Evolutionary conservation across 2,113 vertebrate species (phyloP).

Genomic region (Bambusicola thoracicus): DNA sequence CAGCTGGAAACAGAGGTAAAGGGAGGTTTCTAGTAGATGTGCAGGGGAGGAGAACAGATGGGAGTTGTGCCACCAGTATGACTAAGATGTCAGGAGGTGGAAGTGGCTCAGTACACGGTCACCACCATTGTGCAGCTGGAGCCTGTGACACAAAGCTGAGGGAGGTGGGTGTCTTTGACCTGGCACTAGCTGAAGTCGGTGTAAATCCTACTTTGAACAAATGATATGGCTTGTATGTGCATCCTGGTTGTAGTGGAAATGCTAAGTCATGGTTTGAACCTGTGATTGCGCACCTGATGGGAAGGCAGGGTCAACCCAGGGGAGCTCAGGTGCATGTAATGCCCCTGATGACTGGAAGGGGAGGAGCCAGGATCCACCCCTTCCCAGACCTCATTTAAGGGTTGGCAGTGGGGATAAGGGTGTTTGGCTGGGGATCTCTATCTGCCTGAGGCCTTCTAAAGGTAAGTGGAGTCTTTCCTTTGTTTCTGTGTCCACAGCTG

Average conservation of each 20-base stretch:
- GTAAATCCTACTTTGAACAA: neutral
- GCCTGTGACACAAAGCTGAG: neutral
- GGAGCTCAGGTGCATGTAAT: too few species aligned
- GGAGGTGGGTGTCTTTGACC: neutral
- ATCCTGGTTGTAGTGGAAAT: neutral
- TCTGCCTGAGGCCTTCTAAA: too few species aligned
- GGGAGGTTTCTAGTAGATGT: neutral
- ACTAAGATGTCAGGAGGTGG: neutral
- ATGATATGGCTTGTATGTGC: neutral
- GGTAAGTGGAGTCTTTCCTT: too few species aligned
- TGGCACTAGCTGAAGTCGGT: neutral
- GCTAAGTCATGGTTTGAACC: too few species aligned
- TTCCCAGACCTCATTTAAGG: too few species aligned
- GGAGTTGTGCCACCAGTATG: neutral
- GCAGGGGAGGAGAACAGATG: neutral
- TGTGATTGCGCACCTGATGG: too few species aligned
- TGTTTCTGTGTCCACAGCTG: too few species aligned
- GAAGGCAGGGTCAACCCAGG: too few species aligned
- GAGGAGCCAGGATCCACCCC: too few species aligned
- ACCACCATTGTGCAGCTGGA: neutral
- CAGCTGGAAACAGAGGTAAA: neutral
- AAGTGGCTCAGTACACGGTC: neutral
- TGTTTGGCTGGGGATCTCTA: too few species aligned
- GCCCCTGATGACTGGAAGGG: too few species aligned
- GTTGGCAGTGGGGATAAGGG: too few species aligned